Percentiles rank a stretch among this genome's conserved stretches.
These are phyloP conservation scores for Temnopleurus reevesii DNA, from an alignment of 53 echinoderm and acorn worm genomes.

Conservation along the genomic window DNA sequence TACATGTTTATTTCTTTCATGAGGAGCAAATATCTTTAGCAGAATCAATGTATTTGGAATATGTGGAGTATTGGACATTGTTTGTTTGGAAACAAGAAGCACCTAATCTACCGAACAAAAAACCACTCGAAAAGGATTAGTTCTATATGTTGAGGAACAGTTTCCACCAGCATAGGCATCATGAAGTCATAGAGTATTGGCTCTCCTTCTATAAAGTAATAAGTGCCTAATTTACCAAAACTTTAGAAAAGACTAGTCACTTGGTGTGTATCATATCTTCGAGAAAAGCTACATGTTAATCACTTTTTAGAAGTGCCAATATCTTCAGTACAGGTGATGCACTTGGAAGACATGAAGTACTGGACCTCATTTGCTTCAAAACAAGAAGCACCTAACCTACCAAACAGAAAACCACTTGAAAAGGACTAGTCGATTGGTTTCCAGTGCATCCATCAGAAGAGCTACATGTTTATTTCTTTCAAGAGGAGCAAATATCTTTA, in stretches of 20 bases:
- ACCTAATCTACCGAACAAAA: constrained; percentile 58
- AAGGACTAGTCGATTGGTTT: neutral
- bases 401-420: neutral
- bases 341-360: constrained; percentile 68
- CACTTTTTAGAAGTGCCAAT: no score
- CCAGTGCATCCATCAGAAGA: neutral
- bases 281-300: no score
- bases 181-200: no score
- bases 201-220: no score
- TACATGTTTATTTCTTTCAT: constrained; percentile 60
- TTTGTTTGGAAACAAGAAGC: constrained; percentile 76
- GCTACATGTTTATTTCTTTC: constrained; percentile 51
- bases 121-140: constrained; percentile 14
- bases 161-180: no score
- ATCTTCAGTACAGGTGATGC: constrained; percentile 64
- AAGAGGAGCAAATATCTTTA: constrained; percentile 67
- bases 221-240: no score
- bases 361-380: constrained; percentile 76
- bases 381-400: constrained; percentile 66
- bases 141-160: no score
- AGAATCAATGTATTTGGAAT: constrained; percentile 66
- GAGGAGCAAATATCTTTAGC: constrained; percentile 68
- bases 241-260: no score
- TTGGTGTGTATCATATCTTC: no score
- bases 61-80: constrained; percentile 71